Base-by-base conservation (phyloP, 1,140 invertebrate genomes). In the Achroia grisella region DNA sequence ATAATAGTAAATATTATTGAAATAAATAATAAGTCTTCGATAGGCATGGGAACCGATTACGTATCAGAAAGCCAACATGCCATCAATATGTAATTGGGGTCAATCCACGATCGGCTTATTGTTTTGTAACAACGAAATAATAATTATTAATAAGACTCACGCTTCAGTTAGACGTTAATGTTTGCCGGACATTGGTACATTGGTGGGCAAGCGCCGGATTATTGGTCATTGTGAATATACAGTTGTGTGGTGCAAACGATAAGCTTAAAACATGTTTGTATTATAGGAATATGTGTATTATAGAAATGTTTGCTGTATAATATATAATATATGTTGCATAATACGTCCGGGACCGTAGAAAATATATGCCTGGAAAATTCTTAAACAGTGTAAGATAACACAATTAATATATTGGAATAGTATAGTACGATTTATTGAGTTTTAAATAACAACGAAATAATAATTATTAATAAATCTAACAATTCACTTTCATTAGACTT, bases 101-200 rank as follows among this genome's bases (percentile, higher is more conserved):
- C 56, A 52, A 27, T 23, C 17, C 44, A 37, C 28, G 50, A 14
- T 33, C 13, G 39, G 36, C 27, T 39, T 47, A 39, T 10, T 39
- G 29, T 17, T 32, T 10, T 37, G 4, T 45, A 52, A 52, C 47
- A 50, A 28, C 32, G 14, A 45, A 51, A 59, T 52, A 52, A 58
- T 56, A 43, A 53, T 56, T 63, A 59, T 58, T 59, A 59, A 58
- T 50, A 54, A 51, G 49, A 17, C 39, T 53, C 48, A 53, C 46
- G 56, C 56, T 56, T 56, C 60, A 56, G 42, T 56, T 58, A 44
- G 39, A 9, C 27, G 44, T 10, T 11, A 23, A 23, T 23, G 17
- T 23, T 3, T 6, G 17, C 17, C 17, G 17, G 17, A 23, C 17
- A 23, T 23, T 23, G 17, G 42, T 28, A 28, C 10, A 46, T 27